These are phyloP conservation scores for Lagodon rhomboides DNA, from an alignment of 2,797 vertebrate species.

Conservation along the genomic window DNA sequence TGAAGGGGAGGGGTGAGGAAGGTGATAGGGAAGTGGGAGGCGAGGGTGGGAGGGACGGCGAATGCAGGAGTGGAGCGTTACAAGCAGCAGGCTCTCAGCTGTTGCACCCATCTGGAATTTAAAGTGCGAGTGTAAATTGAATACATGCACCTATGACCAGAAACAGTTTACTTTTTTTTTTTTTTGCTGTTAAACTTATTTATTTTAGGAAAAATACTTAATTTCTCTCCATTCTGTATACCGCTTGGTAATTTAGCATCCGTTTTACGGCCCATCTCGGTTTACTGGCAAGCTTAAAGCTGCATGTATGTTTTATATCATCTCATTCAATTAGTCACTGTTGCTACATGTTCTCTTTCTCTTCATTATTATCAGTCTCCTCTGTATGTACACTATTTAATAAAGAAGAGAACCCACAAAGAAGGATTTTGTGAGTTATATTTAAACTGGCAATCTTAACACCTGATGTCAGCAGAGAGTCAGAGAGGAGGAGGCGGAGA, in stretches of 20 bases:
- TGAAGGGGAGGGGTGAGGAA: constrained; percentile 55
- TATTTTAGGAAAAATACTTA: neutral
- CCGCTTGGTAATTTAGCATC: constrained; percentile 12
- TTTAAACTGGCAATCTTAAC: constrained; percentile 72
- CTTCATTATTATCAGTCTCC: constrained; percentile 1
- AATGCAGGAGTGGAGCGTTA: constrained; percentile 26
- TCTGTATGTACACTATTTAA: constrained; percentile 31
- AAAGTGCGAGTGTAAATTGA: constrained; percentile 22
- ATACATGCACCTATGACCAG: constrained; percentile 12
- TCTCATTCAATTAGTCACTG: constrained; percentile 13
- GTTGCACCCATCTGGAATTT: constrained; percentile 39
- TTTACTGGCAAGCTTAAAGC: constrained; percentile 6
- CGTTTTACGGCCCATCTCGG: neutral
- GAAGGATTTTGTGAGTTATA: constrained; percentile 48
- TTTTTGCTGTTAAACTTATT: neutral
- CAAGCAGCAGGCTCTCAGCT: constrained; percentile 39
- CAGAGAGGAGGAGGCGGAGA: constrained; percentile 60
- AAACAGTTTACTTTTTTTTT: neutral
- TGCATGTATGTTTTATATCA: constrained; percentile 8
- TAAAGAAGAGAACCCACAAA: constrained; percentile 23
- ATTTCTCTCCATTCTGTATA: constrained; percentile 10
- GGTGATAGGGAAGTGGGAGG: constrained; percentile 59
- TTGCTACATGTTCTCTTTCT: constrained; percentile 10
- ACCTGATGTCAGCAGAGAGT: constrained; percentile 78
- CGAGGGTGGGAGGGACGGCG: constrained; percentile 44